A percentile compares a stretch with the other conserved stretches of the same genome.
These are phyloP conservation scores for Hexactinellida sp. DNA, from an alignment of 37 sponge, comb jelly and placozoan genomes.

Conservation along the genomic window DNA sequence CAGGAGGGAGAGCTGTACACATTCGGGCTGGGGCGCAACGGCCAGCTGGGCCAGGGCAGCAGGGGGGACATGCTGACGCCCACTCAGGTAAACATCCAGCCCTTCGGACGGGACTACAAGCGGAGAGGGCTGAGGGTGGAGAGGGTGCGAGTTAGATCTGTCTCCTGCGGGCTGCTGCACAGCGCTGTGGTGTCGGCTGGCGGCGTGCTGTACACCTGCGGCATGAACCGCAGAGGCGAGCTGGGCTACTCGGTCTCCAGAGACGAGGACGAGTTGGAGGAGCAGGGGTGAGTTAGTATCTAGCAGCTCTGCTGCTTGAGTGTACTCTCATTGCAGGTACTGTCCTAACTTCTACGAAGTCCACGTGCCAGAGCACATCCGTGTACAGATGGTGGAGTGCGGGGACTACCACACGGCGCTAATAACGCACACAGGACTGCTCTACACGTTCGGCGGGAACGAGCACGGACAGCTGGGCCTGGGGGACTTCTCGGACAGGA, in stretches of 20 bases:
- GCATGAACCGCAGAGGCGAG: background rate
- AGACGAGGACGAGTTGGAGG: background rate
- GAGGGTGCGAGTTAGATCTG: background rate
- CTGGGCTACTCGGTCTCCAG: background rate
- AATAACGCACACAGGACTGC: background rate
- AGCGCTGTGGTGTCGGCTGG: background rate
- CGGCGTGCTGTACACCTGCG: background rate
- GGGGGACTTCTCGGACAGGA: background rate
- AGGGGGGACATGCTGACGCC: background rate
- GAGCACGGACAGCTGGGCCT: background rate
- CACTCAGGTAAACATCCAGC: background rate
- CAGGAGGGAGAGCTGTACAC: background rate
- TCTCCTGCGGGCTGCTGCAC: background rate
- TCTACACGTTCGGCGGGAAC: constrained; percentile 8
- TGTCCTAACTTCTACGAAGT: background rate
- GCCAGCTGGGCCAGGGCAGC: background rate
- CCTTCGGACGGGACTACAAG: background rate
- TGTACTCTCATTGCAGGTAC: too few species aligned
- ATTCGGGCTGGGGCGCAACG: background rate
- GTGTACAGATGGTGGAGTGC: background rate
- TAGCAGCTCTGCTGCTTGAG: background rate
- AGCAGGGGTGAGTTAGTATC: background rate
- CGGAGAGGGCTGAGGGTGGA: constrained; percentile 13
- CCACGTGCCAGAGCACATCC: background rate
- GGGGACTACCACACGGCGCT: background rate